phyloP scores from a whole-genome alignment of 2,113 vertebrate genomes.

The Oryzias woworae region DNA sequence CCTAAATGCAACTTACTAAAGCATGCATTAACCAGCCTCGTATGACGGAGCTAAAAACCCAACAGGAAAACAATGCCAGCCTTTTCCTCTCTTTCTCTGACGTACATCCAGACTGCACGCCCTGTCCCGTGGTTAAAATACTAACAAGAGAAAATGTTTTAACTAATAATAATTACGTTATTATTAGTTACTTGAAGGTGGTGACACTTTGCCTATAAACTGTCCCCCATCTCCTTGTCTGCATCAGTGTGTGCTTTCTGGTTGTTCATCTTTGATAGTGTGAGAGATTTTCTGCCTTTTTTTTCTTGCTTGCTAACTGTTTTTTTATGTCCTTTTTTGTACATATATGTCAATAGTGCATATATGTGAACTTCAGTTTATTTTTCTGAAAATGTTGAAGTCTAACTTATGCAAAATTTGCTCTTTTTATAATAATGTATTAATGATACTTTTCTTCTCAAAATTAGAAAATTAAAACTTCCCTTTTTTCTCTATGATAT shows the following conservation, averaged over 20 bases:
- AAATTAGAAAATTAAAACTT: constrained; percentile 48
- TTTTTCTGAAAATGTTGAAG: constrained; percentile 69
- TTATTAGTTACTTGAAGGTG: constrained; percentile 82
- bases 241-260: constrained; percentile 86
- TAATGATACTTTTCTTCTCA: constrained; percentile 37
- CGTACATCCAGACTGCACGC: constrained; percentile 93
- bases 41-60: constrained; percentile 85
- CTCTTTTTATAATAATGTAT: constrained; percentile 56
- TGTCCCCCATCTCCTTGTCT: constrained; percentile 77
- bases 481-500: constrained; percentile 66
- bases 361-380: constrained; percentile 71
- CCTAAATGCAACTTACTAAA: constrained; percentile 99
- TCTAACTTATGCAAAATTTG: constrained; percentile 57
- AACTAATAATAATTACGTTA: constrained; percentile 76
- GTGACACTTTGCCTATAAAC: constrained; percentile 71
- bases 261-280: constrained; percentile 87
- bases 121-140: constrained; percentile 78
- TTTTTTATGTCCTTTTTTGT: constrained; percentile 66
- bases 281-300: constrained; percentile 78
- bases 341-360: constrained; percentile 70
- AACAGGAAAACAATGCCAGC: constrained; percentile 70
- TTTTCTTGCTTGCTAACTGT: constrained; percentile 74
- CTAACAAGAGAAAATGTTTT: constrained; percentile 72
- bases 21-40: constrained; percentile 86
- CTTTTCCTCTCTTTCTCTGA: constrained; percentile 84